These are phyloP conservation scores for Loripinus fragilis DNA, from an alignment of 2,888 invertebrate species.

Conservation along the genomic window DNA sequence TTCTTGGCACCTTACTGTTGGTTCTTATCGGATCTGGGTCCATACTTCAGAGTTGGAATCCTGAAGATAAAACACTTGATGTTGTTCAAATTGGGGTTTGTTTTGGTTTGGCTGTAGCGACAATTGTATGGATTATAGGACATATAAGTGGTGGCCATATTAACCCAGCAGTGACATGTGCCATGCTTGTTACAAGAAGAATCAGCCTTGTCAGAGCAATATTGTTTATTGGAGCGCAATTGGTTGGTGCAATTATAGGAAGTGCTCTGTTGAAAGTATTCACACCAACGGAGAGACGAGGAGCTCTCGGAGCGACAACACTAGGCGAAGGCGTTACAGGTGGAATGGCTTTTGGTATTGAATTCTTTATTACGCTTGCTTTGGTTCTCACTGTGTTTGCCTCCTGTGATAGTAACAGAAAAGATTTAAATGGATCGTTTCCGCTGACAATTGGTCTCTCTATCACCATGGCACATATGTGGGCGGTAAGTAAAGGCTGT, in stretches of 20 bases:
- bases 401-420: slow-evolving; percentile 91
- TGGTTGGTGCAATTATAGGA: slow-evolving; percentile 96
- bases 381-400: slow-evolving; percentile 93
- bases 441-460: slow-evolving; percentile 93
- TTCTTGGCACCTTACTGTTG: slow-evolving; percentile 93
- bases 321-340: slow-evolving; percentile 81
- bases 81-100: slow-evolving; percentile 91
- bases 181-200: slow-evolving; percentile 91
- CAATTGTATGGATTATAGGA: slow-evolving; percentile 91
- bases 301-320: slow-evolving; percentile 92
- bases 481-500: slow-evolving; percentile 93
- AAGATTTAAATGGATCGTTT: slow-evolving; percentile 91
- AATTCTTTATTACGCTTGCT: slow-evolving; percentile 93
- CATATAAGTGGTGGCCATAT: slow-evolving; percentile 90
- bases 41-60: slow-evolving; percentile 67
- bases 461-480: slow-evolving; percentile 92
- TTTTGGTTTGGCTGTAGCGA: slow-evolving; percentile 94
- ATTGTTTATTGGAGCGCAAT: slow-evolving; percentile 94
- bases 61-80: slow-evolving; percentile 31
- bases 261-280: slow-evolving; percentile 90
- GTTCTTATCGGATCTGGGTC: slow-evolving; percentile 94
- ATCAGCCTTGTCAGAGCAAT: slow-evolving; percentile 90
- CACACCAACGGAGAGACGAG: slow-evolving; percentile 86
- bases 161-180: slow-evolving; percentile 82
- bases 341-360: slow-evolving; percentile 92